Evolutionary conservation across 2,797 vertebrate genomes (phyloP).

Genomic region (Antrozous pallidus): DNA sequence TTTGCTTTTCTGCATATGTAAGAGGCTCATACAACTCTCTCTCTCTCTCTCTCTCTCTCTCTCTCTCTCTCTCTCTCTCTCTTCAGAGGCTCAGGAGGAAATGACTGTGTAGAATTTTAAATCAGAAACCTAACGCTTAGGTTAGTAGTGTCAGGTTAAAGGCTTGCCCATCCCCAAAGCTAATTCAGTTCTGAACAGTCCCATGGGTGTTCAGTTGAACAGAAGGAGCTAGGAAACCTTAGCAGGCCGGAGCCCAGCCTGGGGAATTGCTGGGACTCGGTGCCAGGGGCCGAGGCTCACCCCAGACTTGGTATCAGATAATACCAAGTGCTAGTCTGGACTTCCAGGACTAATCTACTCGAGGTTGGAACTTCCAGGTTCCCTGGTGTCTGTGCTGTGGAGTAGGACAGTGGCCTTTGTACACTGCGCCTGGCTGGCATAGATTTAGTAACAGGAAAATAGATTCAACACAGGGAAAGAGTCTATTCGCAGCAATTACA

Average conservation of each 20-base stretch:
- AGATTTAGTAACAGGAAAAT: neutral
- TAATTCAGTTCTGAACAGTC: conserved; percentile 72
- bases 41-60: neutral
- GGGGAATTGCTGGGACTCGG: conserved; percentile 64
- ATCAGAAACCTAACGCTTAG: conserved; percentile 71
- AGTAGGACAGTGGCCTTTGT: neutral
- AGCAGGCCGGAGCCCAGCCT: conserved; percentile 64
- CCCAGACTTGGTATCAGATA: conserved; percentile 73
- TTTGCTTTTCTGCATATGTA: neutral
- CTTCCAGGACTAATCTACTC: conserved; percentile 72
- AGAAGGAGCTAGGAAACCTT: conserved; percentile 75
- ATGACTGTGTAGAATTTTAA: conserved; percentile 67
- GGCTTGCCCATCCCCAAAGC: conserved; percentile 71
- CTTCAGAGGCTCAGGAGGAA: conserved; percentile 52
- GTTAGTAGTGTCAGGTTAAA: conserved; percentile 74
- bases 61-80: neutral
- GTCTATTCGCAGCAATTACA: neutral
- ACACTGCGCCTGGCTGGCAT: neutral
- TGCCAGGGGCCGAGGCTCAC: conserved; percentile 69
- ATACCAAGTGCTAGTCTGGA: conserved; percentile 68
- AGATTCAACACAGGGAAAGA: neutral
- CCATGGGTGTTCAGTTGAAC: conserved; percentile 70
- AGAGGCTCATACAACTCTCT: neutral
- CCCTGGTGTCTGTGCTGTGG: neutral
- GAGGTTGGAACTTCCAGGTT: conserved; percentile 54